These are phyloP conservation scores for Bufo gargarizans DNA, from an alignment of 2,113 vertebrate species.

Conservation along the genomic window DNA sequence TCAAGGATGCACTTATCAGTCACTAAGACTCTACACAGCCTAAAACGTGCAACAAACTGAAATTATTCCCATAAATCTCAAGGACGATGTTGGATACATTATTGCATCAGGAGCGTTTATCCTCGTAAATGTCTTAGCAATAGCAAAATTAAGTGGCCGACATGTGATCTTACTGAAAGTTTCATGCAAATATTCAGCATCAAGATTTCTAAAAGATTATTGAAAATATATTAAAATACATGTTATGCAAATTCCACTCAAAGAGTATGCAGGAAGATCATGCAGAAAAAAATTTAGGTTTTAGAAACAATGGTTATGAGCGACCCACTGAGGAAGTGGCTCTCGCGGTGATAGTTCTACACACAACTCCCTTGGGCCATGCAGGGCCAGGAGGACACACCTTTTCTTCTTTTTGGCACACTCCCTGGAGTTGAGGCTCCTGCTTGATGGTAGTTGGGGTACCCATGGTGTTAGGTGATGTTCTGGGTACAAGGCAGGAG, in stretches of 20 bases:
- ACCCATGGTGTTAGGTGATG: too few relatives aligned
- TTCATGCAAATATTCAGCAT: neutral
- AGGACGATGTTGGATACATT: constrained; percentile 28
- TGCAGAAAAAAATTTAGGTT: neutral
- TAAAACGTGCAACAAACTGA: constrained; percentile 22
- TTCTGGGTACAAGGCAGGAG: too few relatives aligned
- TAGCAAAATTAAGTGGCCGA: neutral
- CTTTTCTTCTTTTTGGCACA: too few relatives aligned
- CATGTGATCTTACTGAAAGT: neutral
- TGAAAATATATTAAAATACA: neutral
- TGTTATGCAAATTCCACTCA: neutral
- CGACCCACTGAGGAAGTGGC: too few relatives aligned
- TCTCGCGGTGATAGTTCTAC: too few relatives aligned
- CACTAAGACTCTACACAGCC: constrained; percentile 35
- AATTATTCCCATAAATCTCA: constrained; percentile 52
- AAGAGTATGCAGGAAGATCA: neutral
- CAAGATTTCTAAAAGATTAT: constrained; percentile 1
- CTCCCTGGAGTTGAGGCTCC: too few relatives aligned
- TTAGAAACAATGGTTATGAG: neutral
- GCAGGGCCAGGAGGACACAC: too few relatives aligned
- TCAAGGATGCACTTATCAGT: constrained; percentile 29
- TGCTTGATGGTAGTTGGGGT: too few relatives aligned
- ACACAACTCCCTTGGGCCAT: too few relatives aligned
- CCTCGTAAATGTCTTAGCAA: constrained; percentile 22
- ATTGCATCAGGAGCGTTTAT: constrained; percentile 11